These are phyloP conservation scores for Brenthis ino DNA, from an alignment of 2,888 invertebrate species.

Conservation along the genomic window DNA sequence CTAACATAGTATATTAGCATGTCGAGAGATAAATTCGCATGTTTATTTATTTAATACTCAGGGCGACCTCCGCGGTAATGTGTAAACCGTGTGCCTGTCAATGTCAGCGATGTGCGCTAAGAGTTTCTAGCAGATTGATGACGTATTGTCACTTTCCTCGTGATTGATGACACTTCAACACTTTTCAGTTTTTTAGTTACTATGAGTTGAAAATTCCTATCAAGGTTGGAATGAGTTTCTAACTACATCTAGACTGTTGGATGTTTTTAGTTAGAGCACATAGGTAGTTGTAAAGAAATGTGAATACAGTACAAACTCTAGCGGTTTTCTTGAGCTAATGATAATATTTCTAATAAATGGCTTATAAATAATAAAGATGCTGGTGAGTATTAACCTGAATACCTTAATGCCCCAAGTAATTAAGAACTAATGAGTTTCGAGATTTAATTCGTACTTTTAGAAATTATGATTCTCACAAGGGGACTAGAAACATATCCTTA, in stretches of 20 bases:
- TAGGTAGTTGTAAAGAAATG: too few species aligned
- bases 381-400: too few species aligned
- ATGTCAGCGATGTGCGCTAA: conserved; percentile 44
- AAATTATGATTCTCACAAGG: too few species aligned
- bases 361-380: too few species aligned
- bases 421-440: too few species aligned
- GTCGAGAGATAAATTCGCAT: conserved; percentile 7
- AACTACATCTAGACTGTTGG: conserved; percentile 2
- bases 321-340: background rate
- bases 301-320: background rate
- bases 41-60: conserved; percentile 19
- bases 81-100: conserved; percentile 41
- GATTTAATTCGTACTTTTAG: too few species aligned
- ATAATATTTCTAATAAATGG: too few species aligned
- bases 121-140: conserved; percentile 62
- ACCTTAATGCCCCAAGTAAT: too few species aligned
- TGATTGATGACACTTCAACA: conserved; percentile 59
- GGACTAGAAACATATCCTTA: too few species aligned
- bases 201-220: conserved; percentile 18
- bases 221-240: conserved; percentile 20
- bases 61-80: conserved; percentile 36
- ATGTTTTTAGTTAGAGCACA: background rate
- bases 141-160: conserved; percentile 55
- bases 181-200: conserved; percentile 30
- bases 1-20: background rate